Evolutionary conservation across 2,888 invertebrate species (phyloP).

Genomic region (Fragum whitleyi): DNA sequence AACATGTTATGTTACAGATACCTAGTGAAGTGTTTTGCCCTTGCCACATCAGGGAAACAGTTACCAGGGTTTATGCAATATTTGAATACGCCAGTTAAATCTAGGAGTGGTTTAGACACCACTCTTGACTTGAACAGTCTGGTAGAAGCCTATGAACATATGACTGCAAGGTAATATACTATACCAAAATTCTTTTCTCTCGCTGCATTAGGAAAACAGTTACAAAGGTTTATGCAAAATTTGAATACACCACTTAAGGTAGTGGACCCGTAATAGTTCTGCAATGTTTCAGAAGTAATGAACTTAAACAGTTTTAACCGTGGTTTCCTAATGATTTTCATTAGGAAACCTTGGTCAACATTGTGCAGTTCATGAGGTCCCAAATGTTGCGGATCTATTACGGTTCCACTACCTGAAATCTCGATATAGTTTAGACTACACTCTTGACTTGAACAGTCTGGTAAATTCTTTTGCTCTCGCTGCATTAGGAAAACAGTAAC

Average conservation of each 20-base stretch:
- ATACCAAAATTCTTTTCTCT: slow-evolving; percentile 73
- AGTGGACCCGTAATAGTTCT: too few relatives aligned
- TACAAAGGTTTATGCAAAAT: slow-evolving; percentile 74
- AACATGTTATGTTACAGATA: slow-evolving; percentile 70
- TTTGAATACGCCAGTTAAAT: slow-evolving; percentile 61
- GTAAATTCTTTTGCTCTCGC: too few relatives aligned
- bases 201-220: slow-evolving; percentile 67
- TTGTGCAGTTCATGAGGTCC: too few relatives aligned
- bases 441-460: slow-evolving; percentile 82
- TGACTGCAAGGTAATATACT: slow-evolving; percentile 88
- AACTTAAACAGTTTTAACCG: too few relatives aligned
- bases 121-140: slow-evolving; percentile 81
- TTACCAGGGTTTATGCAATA: slow-evolving; percentile 74
- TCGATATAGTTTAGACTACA: slow-evolving; percentile 65
- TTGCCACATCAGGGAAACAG: slow-evolving; percentile 68
- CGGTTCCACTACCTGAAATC: too few relatives aligned
- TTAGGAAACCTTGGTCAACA: too few relatives aligned
- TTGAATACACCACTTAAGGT: slow-evolving; percentile 63
- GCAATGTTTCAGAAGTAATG: too few relatives aligned
- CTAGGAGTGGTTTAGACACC: slow-evolving; percentile 66
- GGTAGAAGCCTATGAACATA: slow-evolving; percentile 88
- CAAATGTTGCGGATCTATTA: too few relatives aligned
- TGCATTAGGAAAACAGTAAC: too few relatives aligned
- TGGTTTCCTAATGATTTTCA: too few relatives aligned
- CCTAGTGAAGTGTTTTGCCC: slow-evolving; percentile 74